Evolutionary conservation across 1,140 invertebrate species (phyloP), one percentile per base, ranked within the genome.

Genomic region (Drosophila ficusphila): DNA sequence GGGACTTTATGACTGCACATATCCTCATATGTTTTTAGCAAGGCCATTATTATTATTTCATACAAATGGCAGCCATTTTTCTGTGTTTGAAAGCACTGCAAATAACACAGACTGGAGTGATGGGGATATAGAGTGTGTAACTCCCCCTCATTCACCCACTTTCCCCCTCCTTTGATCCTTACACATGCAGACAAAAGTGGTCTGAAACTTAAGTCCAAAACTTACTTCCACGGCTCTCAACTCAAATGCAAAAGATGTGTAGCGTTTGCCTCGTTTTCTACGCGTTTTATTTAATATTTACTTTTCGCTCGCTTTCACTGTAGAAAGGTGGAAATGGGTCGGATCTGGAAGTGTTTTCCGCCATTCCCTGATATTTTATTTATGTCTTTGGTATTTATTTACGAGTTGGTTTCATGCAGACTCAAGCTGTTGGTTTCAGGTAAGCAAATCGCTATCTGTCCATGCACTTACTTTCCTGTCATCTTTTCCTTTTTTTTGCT

Each of bases 361-460:
- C 29, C 19, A 21, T 27, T 42, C 62, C 7, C n/a, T 16, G 19
- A 18, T 67, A 29, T 68, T 42, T 42, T 67, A 64, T 67, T 67
- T 68, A 68, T 68, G 61, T 18, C 27, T 52, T 67, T n/a, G n/a
- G 64, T 67, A 67, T 67, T 67, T 67, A 67, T 67, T 67, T 67
- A 67, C 64, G 61, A 67, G 64, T 42, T 49, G 44, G 36, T 42
- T 67, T 67, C 38, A 51, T 41, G 18, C 27, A n/a, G 36, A 27
- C n/a, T 34, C 27, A 19, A 23, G 19, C 36, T 39, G 51, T 56
- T 16, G 51, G 33, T 29, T 47, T 25, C 21, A 52, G 62, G 36
- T 67, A 41, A 52, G 33, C 19, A 33, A 67, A 19, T 42, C 16
- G 5, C 44, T 51, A 39, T 67, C 61, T 65, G 46, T 42, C 44